Evolutionary conservation across 92 coral and sea anemone species (phyloP), one percentile per base, ranked within the genome.

Genomic region (Epizoanthus scotinus): DNA sequence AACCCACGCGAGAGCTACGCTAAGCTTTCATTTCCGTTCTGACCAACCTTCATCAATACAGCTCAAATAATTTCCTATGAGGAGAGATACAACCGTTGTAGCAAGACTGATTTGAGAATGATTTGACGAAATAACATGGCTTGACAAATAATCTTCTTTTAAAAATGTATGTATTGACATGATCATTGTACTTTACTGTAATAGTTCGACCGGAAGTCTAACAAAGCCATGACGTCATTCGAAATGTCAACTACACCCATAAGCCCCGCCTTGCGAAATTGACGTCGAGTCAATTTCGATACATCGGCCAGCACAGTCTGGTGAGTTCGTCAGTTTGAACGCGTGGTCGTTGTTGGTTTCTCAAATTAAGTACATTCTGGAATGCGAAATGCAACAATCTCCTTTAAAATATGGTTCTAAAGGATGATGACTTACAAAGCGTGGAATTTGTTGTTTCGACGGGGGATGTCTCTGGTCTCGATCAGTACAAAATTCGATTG

Each of bases 161-260:
- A 54, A 75, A 6, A 27, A 36, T 58, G 81, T 75, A 13, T 75
- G 29, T 75, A 31, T 58, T 75, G 81, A n/a, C n/a, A n/a, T n/a
- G n/a, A 75, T 36, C 36, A 18, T 67, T 21, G 36, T 15, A 74
- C 81, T 75, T 34, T 75, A 75, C 81, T 36, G 81, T 75, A 75
- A 75, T 58, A 58, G 44, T 75, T 75, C 13, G 67, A 59, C 81
- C 81, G 81, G 81, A 75, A 75, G 67, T 58, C 68, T 21, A 34
- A 73, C 79, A 34, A 75, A 58, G 26, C 67, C 21, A 75, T 75
- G 81, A 75, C 81, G 81, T 75, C 81, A 75, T 75, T 21, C 19
- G 22, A 73, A 74, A 75, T 75, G 81, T 59, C 81, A 75, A 75
- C 81, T 75, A 21, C 44, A 75, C 81, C 81, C 68, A 75, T 21